Evolutionary conservation across 2,113 vertebrate genomes (phyloP), one percentile per base, ranked within the genome.

Genomic region (Platysternon megacephalum): DNA sequence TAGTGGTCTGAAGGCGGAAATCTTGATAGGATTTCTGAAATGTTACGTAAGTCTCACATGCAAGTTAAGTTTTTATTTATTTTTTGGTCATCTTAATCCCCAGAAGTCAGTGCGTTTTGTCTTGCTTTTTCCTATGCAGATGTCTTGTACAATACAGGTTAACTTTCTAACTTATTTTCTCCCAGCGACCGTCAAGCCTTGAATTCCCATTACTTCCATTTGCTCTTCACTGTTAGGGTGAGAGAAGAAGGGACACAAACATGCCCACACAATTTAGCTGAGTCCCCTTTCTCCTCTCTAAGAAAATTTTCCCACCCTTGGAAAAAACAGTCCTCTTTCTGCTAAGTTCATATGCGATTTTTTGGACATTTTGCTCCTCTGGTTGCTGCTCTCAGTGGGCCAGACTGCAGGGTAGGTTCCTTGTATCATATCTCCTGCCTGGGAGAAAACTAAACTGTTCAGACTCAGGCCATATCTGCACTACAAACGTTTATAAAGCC

Each of bases 111-210:
- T 46, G 42, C 44, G 2, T 78, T 87, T 81, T 55, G 42, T 81
- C 56, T 90, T 93, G 13, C 51, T 26, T 93, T 48, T 92, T 91
- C 79, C n/a, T 94, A 85, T 90, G 42, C 49, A 92, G 72, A 79
- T n/a, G 4, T 81, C 26, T 52, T 85, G 51, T 85, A 89, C 5
- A 21, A 0, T 11, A 26, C 52, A 74, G 21, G 11, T 29, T 94
- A 56, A 49, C 28, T 46, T 90, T 55, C 35, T 92, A 4, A 3
- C 39, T 26, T 91, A 3, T 72, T 89, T 14, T 82, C 93, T 86
- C 39, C 65, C 80, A 89, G 89, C 26, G 79, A 82, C 88, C 79
- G 84, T 91, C 84, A 78, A 4, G 82, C 52, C 48, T 88, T 48
- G 91, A 86, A 82, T 93, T 91, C 76, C 29, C 24, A 79, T 24